These are phyloP conservation scores for Thymelicus sylvestris DNA, from an alignment of 2,888 invertebrate species.

Conservation along the genomic window DNA sequence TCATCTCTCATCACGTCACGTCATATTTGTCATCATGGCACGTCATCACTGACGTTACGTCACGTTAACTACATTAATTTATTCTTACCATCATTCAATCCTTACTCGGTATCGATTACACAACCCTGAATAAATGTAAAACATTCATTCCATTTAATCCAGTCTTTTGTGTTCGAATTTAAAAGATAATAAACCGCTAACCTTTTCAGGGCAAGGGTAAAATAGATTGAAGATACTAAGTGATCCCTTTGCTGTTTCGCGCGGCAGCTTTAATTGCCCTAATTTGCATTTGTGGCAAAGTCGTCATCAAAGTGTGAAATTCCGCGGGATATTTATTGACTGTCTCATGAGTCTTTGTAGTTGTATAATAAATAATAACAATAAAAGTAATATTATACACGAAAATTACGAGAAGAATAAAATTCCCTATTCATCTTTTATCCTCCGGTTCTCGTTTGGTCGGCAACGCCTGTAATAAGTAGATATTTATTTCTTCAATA, in stretches of 20 bases:
- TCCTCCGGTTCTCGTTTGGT: too few relatives aligned
- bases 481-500: too few relatives aligned
- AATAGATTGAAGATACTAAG: constrained; percentile 2
- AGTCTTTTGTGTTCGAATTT: constrained; percentile 13
- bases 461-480: too few relatives aligned
- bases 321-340: neutral
- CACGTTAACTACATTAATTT: too few relatives aligned
- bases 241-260: neutral
- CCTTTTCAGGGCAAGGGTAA: constrained; percentile 5
- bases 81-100: too few relatives aligned
- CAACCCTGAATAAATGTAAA: neutral
- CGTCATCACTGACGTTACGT: too few relatives aligned
- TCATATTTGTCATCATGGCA: too few relatives aligned
- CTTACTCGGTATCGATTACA: constrained; percentile 4
- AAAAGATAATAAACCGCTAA: constrained; percentile 14
- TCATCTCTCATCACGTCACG: too few relatives aligned
- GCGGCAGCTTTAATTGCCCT: neutral
- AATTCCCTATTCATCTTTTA: too few relatives aligned
- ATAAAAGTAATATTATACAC: too few relatives aligned
- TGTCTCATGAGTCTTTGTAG: neutral
- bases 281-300: neutral
- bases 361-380: too few relatives aligned
- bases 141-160: constrained; percentile 3
- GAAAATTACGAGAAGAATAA: too few relatives aligned
- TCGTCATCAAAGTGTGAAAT: neutral